Conservation (phyloP, 2,113 vertebrate species). For the Trematomus loennbergii region DNA sequence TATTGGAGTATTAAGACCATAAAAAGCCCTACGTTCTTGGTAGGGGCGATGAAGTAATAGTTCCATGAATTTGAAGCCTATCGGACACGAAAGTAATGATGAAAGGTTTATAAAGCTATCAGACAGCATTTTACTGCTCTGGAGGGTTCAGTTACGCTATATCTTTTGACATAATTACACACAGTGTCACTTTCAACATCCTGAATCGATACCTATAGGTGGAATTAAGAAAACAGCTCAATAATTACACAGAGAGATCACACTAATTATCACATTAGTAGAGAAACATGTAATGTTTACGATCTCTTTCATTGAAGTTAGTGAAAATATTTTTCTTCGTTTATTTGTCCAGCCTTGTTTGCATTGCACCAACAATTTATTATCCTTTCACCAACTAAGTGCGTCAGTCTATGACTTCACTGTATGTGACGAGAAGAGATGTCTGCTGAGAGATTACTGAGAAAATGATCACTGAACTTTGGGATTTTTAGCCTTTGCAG, state of each 20-base stretch:
- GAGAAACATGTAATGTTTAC: background rate
- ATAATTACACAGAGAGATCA: background rate
- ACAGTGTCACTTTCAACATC: background rate
- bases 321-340: background rate
- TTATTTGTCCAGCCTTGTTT: background rate
- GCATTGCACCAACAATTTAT: background rate
- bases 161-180: background rate
- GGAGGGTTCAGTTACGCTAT: background rate
- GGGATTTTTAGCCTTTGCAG: too few relatives aligned
- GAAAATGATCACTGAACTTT: too few relatives aligned
- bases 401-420: conserved; percentile 11
- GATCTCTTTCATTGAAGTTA: background rate
- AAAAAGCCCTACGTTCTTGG: background rate
- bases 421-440: background rate
- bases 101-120: background rate
- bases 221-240: background rate
- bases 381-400: background rate
- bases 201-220: background rate
- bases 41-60: background rate
- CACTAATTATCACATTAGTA: background rate
- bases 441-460: background rate
- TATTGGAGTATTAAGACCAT: background rate
- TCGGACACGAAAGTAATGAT: background rate
- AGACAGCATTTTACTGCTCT: background rate
- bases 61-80: background rate